Evolutionary conservation across 1,140 invertebrate genomes (phyloP).

Genomic region (Hermetia illucens): DNA sequence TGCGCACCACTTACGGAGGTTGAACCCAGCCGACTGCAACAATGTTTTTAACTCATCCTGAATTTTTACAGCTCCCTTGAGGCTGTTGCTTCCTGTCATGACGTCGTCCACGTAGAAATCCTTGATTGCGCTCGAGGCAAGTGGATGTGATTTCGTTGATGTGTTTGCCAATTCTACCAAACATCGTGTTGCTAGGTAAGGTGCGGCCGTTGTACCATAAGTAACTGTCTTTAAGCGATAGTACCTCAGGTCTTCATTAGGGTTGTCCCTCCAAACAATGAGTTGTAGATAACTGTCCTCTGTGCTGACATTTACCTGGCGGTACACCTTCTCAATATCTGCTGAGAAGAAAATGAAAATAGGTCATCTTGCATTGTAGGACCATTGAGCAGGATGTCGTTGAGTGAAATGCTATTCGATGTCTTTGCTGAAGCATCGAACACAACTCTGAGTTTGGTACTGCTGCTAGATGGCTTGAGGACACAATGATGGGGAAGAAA

Average conservation of each 20-base stretch:
- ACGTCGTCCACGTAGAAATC: too few species aligned
- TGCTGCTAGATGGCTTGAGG: constrained; percentile 10
- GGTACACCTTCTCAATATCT: constrained; percentile 32
- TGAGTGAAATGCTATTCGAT: constrained; percentile 17
- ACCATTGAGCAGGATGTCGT: constrained; percentile 22
- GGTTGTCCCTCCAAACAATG: constrained; percentile 28
- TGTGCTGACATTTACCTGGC: constrained; percentile 23
- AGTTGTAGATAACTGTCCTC: constrained; percentile 24
- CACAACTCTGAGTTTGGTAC: constrained; percentile 16
- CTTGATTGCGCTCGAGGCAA: constrained; percentile 12
- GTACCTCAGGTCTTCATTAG: constrained; percentile 12
- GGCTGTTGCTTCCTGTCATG: too few species aligned
- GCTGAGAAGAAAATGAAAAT: constrained; percentile 20
- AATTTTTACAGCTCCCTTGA: too few species aligned
- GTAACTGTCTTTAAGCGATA: constrained; percentile 27
- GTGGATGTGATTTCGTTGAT: constrained; percentile 7
- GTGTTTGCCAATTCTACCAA: constrained; percentile 15
- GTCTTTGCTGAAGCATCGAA: constrained; percentile 17
- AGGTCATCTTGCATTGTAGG: constrained; percentile 29
- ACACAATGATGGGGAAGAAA: constrained; percentile 16
- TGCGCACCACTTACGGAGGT: too few species aligned
- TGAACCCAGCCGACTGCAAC: too few species aligned
- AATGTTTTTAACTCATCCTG: too few species aligned
- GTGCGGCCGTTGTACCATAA: constrained; percentile 25
- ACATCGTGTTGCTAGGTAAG: constrained; percentile 22